Percentiles rank a stretch among this genome's conserved stretches.
Evolutionary conservation across 2,797 vertebrate genomes (phyloP).

Genomic region (Lacerta viridis): DNA sequence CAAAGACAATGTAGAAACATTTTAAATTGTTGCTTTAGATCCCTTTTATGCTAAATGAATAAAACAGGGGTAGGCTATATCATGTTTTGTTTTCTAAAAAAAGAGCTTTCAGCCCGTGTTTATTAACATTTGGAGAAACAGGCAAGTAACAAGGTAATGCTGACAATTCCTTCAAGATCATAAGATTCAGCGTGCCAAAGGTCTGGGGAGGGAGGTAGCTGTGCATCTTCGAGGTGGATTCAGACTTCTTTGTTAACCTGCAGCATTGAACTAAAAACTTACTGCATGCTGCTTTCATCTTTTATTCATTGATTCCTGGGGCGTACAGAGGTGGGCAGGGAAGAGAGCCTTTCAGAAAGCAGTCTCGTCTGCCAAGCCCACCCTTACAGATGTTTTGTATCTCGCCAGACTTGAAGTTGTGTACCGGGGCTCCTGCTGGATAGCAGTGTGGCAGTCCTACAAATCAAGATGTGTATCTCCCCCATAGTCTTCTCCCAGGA

Average conservation of each 20-base stretch:
- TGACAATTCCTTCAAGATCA: background rate
- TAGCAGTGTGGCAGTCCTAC: conserved; percentile 29
- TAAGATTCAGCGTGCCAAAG: conserved; percentile 6
- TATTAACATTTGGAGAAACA: conserved; percentile 1
- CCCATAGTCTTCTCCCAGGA: conserved; percentile 6
- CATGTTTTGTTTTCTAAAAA: conserved; percentile 18
- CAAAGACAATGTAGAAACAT: background rate
- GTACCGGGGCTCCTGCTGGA: conserved; percentile 30
- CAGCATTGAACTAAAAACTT: conserved; percentile 36
- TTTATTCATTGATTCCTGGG: conserved; percentile 55
- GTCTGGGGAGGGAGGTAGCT: accelerated
- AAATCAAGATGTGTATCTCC: conserved; percentile 38
- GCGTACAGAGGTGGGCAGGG: conserved; percentile 10
- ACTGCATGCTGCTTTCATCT: conserved; percentile 22
- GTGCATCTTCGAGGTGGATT: background rate
- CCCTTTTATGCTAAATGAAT: background rate
- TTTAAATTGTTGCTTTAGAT: background rate
- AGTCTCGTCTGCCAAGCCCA: conserved; percentile 42
- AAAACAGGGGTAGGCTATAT: background rate
- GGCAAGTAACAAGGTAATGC: conserved; percentile 11
- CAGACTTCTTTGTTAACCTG: conserved; percentile 5
- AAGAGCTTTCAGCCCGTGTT: background rate
- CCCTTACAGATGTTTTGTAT: conserved; percentile 32
- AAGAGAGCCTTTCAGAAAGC: conserved; percentile 13
- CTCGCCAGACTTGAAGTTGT: background rate